Base-by-base conservation (phyloP, 2,113 vertebrate genomes). In the Gasterosteus nipponicus region DNA sequence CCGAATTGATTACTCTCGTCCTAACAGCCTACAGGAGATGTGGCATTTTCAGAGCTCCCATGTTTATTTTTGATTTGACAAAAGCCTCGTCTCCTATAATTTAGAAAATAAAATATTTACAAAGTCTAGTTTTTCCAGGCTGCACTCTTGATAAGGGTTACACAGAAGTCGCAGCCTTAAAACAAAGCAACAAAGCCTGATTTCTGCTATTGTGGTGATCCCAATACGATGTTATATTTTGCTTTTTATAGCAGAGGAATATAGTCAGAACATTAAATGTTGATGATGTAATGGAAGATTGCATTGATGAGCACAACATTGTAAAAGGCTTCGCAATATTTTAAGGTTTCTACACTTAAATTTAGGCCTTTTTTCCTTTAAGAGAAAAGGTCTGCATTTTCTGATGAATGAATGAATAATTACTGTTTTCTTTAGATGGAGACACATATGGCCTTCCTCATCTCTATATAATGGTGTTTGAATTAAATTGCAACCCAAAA, bases 1-100 rank as follows among this genome's bases (percentile, higher is more conserved):
- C 75, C 82, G 75, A 86, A 91, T 80, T 83, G 80, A 83, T 88
- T 85, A 75, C 69, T 71, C 54, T 82, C 65, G 74, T 80, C 61
- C 68, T 54, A 78, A 64, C 76, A 87, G 79, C 74, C 59, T 59
- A n/a, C 53, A 77, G 74, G 67, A 85, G 51, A 85, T 53, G 54
- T 76, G 71, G 62, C 47, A 44, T 86, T 86, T 78, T 78, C 70
- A 66, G 47, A 78, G 46, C 65, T 49, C 46, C 47, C 67, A 75
- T 56, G n/a, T 81, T 61, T 66, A 49, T 79, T 62, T 63, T 35
- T 46, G 53, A 75, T 73, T 69, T 69, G 76, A 82, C 63, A 66
- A 75, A 53, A 73, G 22, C 22, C 59, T 68, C 11, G 33, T 63
- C 15, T 73, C 3, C 14, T 56, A 10, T 73, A n/a, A 70, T 73